A percentile compares a stretch with the other conserved stretches of the same genome.
These are phyloP conservation scores for Anadara kagoshimensis DNA, from an alignment of 1,140 invertebrate species.

Conservation along the genomic window DNA sequence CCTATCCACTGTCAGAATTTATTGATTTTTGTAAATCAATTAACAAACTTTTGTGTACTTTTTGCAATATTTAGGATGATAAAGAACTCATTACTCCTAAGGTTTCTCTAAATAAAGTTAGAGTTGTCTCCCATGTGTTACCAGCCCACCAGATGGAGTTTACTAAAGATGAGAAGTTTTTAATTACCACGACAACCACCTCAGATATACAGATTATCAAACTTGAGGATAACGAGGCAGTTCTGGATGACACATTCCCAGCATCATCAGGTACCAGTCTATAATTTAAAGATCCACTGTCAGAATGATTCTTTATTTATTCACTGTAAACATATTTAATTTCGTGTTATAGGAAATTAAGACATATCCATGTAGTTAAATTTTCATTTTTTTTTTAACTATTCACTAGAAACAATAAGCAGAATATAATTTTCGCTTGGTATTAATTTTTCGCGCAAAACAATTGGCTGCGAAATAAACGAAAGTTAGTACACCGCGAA, in stretches of 20 bases:
- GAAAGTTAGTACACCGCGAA: no score
- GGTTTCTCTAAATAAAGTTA: constrained; percentile 31
- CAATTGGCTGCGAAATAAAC: no score
- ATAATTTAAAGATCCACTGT: neutral
- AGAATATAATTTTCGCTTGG: no score
- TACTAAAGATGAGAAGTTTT: constrained; percentile 30
- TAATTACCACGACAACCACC: constrained; percentile 45
- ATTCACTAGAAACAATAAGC: no score
- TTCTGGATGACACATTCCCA: constrained; percentile 15
- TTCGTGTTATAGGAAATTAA: no score
- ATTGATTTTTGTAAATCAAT: no score
- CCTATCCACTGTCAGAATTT: no score
- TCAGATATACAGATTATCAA: constrained; percentile 46
- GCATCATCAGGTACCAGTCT: constrained; percentile 10
- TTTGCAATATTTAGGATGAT: constrained; percentile 24
- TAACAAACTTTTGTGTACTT: no score
- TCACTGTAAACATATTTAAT: neutral
- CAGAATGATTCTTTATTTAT: neutral
- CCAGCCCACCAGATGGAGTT: constrained; percentile 52
- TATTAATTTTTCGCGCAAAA: no score
- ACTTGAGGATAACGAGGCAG: constrained; percentile 29
- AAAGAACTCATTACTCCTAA: constrained; percentile 31
- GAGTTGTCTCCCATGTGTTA: neutral
- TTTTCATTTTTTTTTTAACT: no score
- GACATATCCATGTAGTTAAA: no score